Base-by-base conservation (phyloP, 1,140 invertebrate species). In the Lysiphlebus fabarum region DNA sequence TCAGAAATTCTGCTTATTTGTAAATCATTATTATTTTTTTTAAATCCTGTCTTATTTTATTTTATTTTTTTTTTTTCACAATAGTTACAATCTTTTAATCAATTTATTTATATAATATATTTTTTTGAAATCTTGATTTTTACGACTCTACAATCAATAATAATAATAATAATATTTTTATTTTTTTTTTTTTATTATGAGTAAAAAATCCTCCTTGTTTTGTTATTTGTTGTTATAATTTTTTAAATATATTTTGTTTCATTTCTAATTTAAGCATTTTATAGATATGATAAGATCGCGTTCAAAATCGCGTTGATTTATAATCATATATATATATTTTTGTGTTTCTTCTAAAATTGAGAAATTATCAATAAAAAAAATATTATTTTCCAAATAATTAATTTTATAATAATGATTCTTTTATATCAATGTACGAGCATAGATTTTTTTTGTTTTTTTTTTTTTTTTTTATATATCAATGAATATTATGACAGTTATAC, bases 221-320 rank as follows among this genome's bases (percentile, higher is more conserved):
- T 33, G n/a, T n/a, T n/a, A n/a, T n/a, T n/a, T n/a, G 10, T 55
- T 40, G 33, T 48, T 56, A 49, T 49, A 38, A 37, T 5, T 49
- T 49, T 41, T 14, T 45, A 7, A 37, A 44, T 40, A 34, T 12
- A 12, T 12, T 53, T 48, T 55, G 38, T 63, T 59, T 63, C 55
- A 59, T 53, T 61, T 53, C 48, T 59, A 40, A 56, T 59, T 62
- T 68, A 74, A 75, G 73, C 72, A 70, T 60, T 56, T 73, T 69
- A 66, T 65, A 72, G 70, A 69, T 73, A 71, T 68, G 70, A 69
- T 67, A 64, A 68, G 57, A 65, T 68, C n/a, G n/a, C n/a, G n/a
- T n/a, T 49, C 42, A 36, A 7, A 12, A 54, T 51, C 44, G 7
- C 17, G 17, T 26, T 26, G 0, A 2, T 26, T 26, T 26, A 26